These are phyloP conservation scores for Phaethon lepturus DNA, from an alignment of 2,113 vertebrate species.

Conservation along the genomic window DNA sequence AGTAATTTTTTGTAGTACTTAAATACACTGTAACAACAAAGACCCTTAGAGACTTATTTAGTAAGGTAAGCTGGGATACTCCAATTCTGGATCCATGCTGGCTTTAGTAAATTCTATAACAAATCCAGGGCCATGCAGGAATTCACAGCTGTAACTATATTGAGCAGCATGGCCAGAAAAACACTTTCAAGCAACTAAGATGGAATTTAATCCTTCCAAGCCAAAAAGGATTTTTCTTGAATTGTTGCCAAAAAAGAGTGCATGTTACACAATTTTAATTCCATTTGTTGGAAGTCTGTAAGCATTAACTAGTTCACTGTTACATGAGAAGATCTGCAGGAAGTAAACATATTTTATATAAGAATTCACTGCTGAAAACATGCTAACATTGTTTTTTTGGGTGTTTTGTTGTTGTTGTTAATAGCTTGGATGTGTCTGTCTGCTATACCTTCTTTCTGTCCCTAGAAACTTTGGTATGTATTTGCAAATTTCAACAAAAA, in stretches of 20 bases:
- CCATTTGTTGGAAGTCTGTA: neutral
- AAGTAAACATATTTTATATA: neutral
- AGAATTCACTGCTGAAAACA: neutral
- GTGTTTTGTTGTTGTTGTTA: neutral
- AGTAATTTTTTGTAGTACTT: neutral
- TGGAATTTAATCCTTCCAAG: conserved; percentile 21
- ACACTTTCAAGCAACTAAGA: neutral
- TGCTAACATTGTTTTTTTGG: neutral
- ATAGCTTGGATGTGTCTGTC: neutral
- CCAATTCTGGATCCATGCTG: neutral
- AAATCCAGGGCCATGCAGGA: neutral
- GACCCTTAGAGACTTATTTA: neutral
- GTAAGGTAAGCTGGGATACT: neutral
- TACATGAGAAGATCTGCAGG: neutral
- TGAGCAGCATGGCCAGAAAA: neutral
- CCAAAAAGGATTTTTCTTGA: neutral
- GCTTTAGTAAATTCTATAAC: neutral
- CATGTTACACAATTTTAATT: conserved; percentile 9
- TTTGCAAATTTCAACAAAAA: neutral
- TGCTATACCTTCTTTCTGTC: neutral
- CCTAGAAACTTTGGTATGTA: neutral
- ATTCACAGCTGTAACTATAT: neutral
- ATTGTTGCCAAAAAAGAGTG: neutral
- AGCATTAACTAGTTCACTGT: neutral
- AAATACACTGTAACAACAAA: neutral